Evolutionary conservation across 1,140 invertebrate genomes (phyloP).

Genomic region (Harlomillsia oculata): DNA sequence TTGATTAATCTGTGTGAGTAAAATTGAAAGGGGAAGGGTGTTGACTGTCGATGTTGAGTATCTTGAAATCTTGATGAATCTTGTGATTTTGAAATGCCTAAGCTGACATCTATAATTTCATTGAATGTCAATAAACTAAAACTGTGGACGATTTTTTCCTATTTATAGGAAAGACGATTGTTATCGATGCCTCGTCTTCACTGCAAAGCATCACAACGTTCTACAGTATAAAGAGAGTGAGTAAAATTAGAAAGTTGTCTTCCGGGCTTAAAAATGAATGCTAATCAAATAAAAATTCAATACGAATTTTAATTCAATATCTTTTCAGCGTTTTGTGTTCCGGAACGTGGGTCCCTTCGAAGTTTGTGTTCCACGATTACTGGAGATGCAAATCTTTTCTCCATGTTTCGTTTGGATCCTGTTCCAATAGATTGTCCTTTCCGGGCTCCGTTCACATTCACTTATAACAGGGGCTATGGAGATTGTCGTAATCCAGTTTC

Average conservation of each 20-base stretch:
- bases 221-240: constrained; percentile 60
- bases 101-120: too few species aligned
- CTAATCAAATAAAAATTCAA: neutral
- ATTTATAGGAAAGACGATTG: constrained; percentile 44
- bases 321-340: constrained; percentile 62
- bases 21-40: too few species aligned
- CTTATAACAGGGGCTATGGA: constrained; percentile 68
- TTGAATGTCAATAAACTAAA: too few species aligned
- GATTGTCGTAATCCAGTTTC: constrained; percentile 65
- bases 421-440: constrained; percentile 71
- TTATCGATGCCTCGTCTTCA: constrained; percentile 53
- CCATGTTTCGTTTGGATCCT: constrained; percentile 75
- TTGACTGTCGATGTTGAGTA: too few species aligned
- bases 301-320: constrained; percentile 6
- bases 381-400: constrained; percentile 74
- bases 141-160: too few species aligned
- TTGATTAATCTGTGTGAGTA: too few species aligned
- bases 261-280: neutral
- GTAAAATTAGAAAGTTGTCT: too few species aligned
- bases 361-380: constrained; percentile 73
- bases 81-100: too few species aligned
- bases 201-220: constrained; percentile 53
- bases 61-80: too few species aligned
- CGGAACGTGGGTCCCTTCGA: constrained; percentile 59
- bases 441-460: constrained; percentile 67